Base-by-base conservation (phyloP, 1,140 invertebrate genomes). In the Tyrophagus putrescentiae region DNA sequence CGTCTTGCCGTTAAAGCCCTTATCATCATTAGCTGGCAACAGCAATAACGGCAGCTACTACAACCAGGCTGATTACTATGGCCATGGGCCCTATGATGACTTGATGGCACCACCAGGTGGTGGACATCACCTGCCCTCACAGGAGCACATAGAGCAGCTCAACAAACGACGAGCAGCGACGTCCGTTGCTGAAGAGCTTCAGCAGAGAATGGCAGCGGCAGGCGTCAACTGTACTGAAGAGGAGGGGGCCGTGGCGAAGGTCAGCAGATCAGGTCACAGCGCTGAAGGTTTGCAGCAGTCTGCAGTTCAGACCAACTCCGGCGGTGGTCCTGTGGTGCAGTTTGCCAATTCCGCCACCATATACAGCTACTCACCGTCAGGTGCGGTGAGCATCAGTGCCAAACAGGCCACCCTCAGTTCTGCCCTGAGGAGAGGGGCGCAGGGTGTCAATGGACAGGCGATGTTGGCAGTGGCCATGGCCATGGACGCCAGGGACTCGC, bases 401-500 rank as follows among this genome's bases (percentile, higher is more conserved):
- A 39, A 44, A n/a, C 36, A 44, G 31, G 7, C 9, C 42, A 7
- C 18, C 21, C 13, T 9, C 4, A 44, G 18, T 9, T 9, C 39
- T 41, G n/a, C 7, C 13, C 39, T n/a, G 9, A 27, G 29, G 5
- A 34, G 13, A 29, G n/a, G 23, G 34, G 36, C 25, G 16, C 18
- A 3, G 18, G 4, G 25, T 41, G 39, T 5, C 39, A 57, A 41
- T 41, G 56, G 18, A 57, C 29, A 11, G 11, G 39, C 23, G 50
- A 42, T 29, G 11, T 16, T 42, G 21, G 21, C 39, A 2, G 16
- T 4, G 32, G 52, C 59, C 21, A 52, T 66, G 42, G 60, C 61
- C 21, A 54, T 64, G 0, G 62, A 65, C 27, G 65, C 65, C n/a
- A 60, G 66, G 57, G 66, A 67, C 62, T 67, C 65, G 23, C 66